Conservation (phyloP, 2,888 invertebrate species). For the Stenichneumon culpator region DNA sequence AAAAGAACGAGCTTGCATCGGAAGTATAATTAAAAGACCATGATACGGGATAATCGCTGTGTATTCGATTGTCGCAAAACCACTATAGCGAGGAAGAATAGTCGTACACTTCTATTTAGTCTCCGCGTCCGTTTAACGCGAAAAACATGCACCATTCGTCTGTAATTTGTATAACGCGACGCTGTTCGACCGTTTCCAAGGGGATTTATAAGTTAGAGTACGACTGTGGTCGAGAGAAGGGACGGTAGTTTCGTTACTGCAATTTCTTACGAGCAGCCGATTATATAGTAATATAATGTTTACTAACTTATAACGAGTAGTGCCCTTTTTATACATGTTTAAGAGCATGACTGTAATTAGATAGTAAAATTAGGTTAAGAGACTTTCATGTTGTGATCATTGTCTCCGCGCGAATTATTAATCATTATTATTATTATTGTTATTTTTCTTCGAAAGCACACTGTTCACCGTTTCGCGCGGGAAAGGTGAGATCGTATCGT, state of each 20-base stretch:
- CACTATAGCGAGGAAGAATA: background rate
- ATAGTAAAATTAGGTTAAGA: constrained; percentile 48
- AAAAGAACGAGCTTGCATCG: constrained; percentile 25
- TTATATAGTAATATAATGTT: constrained; percentile 41
- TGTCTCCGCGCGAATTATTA: background rate
- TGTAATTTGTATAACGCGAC: constrained; percentile 16
- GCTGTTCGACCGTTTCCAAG: constrained; percentile 11
- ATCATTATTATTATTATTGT: background rate
- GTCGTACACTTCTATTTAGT: constrained; percentile 16
- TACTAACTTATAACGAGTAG: constrained; percentile 2
- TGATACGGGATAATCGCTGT: background rate
- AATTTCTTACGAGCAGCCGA: constrained; percentile 34
- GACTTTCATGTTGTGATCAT: constrained; percentile 12
- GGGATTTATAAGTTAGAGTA: background rate
- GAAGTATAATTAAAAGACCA: background rate
- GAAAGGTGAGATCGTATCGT: background rate
- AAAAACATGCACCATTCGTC: background rate
- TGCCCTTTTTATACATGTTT: constrained; percentile 49
- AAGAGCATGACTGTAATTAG: constrained; percentile 46
- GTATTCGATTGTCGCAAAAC: background rate
- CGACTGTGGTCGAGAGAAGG: background rate
- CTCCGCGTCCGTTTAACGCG: background rate
- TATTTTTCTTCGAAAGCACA: background rate
- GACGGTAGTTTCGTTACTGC: constrained; percentile 42
- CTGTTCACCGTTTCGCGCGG: constrained; percentile 5